Base-by-base conservation (phyloP, 2,797 vertebrate genomes). In the Phalloptychus januarius region DNA sequence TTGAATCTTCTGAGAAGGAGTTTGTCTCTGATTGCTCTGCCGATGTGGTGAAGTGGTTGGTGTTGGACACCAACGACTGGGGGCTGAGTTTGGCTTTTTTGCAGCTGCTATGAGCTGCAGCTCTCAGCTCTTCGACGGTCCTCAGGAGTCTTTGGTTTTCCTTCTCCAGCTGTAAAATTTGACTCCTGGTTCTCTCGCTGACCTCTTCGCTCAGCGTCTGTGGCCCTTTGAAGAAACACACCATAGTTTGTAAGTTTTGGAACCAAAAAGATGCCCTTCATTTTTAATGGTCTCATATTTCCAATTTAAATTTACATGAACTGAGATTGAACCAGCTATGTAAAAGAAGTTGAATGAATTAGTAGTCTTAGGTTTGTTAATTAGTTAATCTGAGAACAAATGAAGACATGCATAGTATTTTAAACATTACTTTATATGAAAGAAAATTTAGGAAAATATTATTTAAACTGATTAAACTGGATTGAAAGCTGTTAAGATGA, bases 191-290 rank as follows among this genome's bases (percentile, higher is more conserved):
- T 85, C 96, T 90, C 79, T 98, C 97, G 74, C 96, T 97, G 79
- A 99, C 97, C 82, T 99, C 97, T 83, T 97, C 96, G 28, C 97
- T 96, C 87, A 99, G 91, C 40, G 97, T 97, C 81, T 97, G 97
- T 79, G 95, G 96, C 75, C 96, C 97, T 96, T 93, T 42, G 72
- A 2, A 87, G 20, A 89, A 82, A 87, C 52, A 89, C 28, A 86
- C 2, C 44, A 28, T 3, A 15, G 33, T 33, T 54, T 31, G 79
- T 38, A 71, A 72, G 16, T 44, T 65, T 61, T n/a, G 40, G 38
- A 25, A 2, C 11, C 33, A 71, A 7, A 40, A 33, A 61, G 0
- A 25, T 33, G 6, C 63, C 23, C 42, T 13, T 67, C 23, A 13
- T 42, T 40, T 40, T 67, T 5, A 12, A 7, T 7, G 31, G 7